Evolutionary conservation across 64 coral and sea anemone genomes (phyloP).

Genomic region (Montipora sp.): DNA sequence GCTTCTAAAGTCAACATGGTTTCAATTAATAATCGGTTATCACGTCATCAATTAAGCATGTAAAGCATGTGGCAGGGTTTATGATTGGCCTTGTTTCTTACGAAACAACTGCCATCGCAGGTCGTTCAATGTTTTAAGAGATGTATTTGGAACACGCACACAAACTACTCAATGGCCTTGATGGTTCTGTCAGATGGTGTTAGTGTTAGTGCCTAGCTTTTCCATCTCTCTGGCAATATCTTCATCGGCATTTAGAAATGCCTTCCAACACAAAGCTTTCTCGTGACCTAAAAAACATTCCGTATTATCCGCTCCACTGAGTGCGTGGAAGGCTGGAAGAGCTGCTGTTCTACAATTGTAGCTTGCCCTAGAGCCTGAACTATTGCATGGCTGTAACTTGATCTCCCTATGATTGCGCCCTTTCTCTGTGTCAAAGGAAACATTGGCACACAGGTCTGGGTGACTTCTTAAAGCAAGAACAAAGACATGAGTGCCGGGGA

Average conservation of each 20-base stretch:
- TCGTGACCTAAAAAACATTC: neutral
- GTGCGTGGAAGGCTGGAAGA: constrained; percentile 43
- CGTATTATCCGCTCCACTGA: constrained; percentile 64
- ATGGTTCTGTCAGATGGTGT: constrained; percentile 8
- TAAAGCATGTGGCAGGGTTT: constrained; percentile 12
- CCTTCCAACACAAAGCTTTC: constrained; percentile 51
- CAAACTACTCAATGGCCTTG: constrained; percentile 24
- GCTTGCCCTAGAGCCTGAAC: constrained; percentile 11
- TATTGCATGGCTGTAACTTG: constrained; percentile 33
- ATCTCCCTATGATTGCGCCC: constrained; percentile 36
- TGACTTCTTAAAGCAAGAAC: constrained; percentile 31
- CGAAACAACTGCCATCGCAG: constrained; percentile 19
- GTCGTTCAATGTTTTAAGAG: constrained; percentile 10
- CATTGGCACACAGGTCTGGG: constrained; percentile 35
- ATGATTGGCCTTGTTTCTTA: constrained; percentile 28
- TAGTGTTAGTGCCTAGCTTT: constrained; percentile 30
- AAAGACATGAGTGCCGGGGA: constrained; percentile 26
- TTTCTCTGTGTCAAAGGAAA: constrained; percentile 27
- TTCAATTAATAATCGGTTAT: too few species aligned
- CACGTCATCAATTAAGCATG: too few species aligned
- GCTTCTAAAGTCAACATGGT: too few species aligned
- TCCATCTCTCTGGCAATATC: constrained; percentile 21
- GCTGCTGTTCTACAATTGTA: neutral
- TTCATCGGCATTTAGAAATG: constrained; percentile 42
- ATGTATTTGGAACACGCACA: constrained; percentile 45